Percentiles rank a stretch among this genome's conserved stretches.
These are phyloP conservation scores for Poecilia velifera DNA, from an alignment of 2,797 vertebrate species.

Conservation along the genomic window DNA sequence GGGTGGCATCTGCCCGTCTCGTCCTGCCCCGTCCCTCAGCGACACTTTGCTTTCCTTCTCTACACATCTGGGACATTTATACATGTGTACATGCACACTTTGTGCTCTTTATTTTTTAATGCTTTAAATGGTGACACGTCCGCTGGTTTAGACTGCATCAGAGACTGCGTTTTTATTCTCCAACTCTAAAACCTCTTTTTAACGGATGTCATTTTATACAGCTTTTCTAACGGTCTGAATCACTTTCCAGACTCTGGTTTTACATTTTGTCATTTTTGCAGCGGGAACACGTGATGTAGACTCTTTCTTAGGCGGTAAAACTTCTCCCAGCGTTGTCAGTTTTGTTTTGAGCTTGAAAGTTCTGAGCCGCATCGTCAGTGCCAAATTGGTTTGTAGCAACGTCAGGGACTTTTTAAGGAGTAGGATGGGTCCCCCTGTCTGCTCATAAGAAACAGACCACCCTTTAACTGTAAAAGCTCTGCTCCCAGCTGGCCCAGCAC, in stretches of 20 bases:
- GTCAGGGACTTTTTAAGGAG: slow-evolving; percentile 66
- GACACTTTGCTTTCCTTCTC: slow-evolving; percentile 64
- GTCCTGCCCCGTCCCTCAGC: slow-evolving; percentile 10
- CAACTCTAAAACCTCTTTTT: slow-evolving; percentile 83
- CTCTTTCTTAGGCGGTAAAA: slow-evolving; percentile 62
- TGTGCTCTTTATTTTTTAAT: slow-evolving; percentile 81
- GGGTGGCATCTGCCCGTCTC: slow-evolving; percentile 42
- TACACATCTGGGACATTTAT: slow-evolving; percentile 76
- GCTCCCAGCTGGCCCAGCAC: slow-evolving; percentile 57
- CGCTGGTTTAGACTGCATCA: slow-evolving; percentile 83
- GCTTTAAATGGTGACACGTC: slow-evolving; percentile 81
- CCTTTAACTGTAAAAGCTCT: slow-evolving; percentile 59
- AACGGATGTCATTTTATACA: slow-evolving; percentile 85
- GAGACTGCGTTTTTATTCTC: slow-evolving; percentile 83
- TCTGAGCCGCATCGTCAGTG: slow-evolving; percentile 66
- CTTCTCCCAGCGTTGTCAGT: slow-evolving; percentile 66
- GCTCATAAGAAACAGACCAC: slow-evolving; percentile 54
- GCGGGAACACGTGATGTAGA: slow-evolving; percentile 57
- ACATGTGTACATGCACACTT: slow-evolving; percentile 78
- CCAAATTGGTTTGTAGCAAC: slow-evolving; percentile 76
- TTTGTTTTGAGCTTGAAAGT: slow-evolving; percentile 67
- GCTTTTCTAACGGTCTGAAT: slow-evolving; percentile 78
- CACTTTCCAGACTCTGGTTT: slow-evolving; percentile 76
- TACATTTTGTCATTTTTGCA: slow-evolving; percentile 75
- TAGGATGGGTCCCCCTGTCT: slow-evolving; percentile 39